phyloP scores from a whole-genome alignment of 2,113 vertebrate species.

The Ranitomeya variabilis region DNA sequence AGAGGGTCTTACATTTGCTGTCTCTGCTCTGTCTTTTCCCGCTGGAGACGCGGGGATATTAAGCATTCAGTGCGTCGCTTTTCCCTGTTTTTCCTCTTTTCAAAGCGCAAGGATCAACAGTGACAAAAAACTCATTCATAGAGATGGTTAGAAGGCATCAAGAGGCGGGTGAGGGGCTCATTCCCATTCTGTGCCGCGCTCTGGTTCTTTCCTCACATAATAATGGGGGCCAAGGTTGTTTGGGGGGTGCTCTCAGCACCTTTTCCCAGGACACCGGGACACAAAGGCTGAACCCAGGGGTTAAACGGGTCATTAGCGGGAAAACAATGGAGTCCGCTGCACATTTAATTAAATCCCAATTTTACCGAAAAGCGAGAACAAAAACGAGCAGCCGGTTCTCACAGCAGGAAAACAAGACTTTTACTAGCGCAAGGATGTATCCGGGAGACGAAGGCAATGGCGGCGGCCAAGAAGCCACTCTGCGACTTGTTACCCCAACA shows the following conservation, averaged over 20 bases:
- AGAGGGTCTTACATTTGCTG: too few relatives aligned
- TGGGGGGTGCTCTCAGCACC: constrained; percentile 71
- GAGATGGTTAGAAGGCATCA: constrained; percentile 67
- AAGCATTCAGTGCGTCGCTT: neutral
- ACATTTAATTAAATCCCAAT: constrained; percentile 73
- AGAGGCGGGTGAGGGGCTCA: constrained; percentile 67
- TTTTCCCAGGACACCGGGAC: constrained; percentile 77
- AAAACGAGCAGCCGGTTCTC: constrained; percentile 72
- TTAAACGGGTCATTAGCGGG: constrained; percentile 73
- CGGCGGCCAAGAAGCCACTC: neutral
- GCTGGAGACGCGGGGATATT: neutral
- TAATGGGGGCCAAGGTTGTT: constrained; percentile 59
- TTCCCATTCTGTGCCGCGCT: constrained; percentile 67
- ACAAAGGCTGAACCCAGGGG: constrained; percentile 71
- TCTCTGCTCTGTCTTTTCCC: too few relatives aligned
- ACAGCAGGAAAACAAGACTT: constrained; percentile 71
- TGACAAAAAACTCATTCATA: constrained; percentile 72
- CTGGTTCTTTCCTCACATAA: constrained; percentile 55
- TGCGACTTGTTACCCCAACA: neutral
- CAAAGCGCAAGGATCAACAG: constrained; percentile 68
- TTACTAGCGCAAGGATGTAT: constrained; percentile 67
- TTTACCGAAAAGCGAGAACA: constrained; percentile 63
- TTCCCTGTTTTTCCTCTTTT: constrained; percentile 66
- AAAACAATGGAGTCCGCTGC: constrained; percentile 72
- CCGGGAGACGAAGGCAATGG: constrained; percentile 67